phyloP scores from a whole-genome alignment of 2,113 vertebrate species.

The Geococcyx californianus region DNA sequence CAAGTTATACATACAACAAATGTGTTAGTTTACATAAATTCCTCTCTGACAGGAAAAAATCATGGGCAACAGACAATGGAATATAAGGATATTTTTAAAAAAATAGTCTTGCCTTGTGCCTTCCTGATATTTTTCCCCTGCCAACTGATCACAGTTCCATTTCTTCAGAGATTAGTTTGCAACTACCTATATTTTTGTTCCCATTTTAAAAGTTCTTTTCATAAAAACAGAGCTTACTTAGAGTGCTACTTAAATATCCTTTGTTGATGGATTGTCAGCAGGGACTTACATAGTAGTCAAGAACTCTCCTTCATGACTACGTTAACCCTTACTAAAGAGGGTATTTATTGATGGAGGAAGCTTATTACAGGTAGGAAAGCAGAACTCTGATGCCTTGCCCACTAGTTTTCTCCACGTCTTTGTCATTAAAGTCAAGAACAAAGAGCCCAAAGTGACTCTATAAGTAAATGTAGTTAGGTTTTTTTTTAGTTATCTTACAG shows the following conservation, averaged over 20 bases:
- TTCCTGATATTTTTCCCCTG: neutral
- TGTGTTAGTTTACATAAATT: neutral
- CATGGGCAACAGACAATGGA: neutral
- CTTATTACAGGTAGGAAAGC: neutral
- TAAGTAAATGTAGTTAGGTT: neutral
- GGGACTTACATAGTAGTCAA: neutral
- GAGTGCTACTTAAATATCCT: neutral
- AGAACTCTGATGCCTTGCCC: neutral
- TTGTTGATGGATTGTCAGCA: neutral
- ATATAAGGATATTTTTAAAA: neutral
- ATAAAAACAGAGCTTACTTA: neutral
- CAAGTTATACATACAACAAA: neutral
- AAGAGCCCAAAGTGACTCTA: neutral
- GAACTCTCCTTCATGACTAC: neutral
- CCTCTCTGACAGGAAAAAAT: neutral
- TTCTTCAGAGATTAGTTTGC: neutral
- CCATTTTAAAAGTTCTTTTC: neutral
- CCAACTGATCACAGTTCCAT: neutral
- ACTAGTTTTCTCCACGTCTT: neutral
- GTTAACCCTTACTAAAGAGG: neutral
- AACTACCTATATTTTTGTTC: neutral
- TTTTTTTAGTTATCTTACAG: neutral
- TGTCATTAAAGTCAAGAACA: neutral
- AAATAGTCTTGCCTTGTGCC: neutral
- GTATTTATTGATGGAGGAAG: neutral